These are phyloP conservation scores for Panagrolaimus sp. DNA, from an alignment of 1,140 invertebrate genomes.

Conservation along the genomic window DNA sequence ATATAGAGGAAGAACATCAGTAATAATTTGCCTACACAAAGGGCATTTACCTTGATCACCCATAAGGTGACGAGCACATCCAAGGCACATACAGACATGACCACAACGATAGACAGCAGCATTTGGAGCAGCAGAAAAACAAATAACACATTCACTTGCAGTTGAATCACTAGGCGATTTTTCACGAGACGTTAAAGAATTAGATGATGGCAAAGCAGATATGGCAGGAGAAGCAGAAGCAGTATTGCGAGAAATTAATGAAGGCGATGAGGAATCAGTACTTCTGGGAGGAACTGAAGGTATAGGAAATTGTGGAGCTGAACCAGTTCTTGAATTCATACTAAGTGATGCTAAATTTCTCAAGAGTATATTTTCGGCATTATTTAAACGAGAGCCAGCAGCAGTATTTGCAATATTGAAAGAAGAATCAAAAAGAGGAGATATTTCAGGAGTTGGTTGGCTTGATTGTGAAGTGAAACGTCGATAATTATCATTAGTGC, in stretches of 20 bases:
- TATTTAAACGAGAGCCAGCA: no score
- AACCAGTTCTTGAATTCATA: no score
- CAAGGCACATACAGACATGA: conserved; percentile 8
- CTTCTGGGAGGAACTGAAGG: no score
- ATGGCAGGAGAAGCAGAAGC: not conserved
- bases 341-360: no score
- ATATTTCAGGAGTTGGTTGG: no score
- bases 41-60: not conserved
- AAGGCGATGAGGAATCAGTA: no score
- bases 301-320: no score
- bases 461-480: no score
- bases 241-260: not conserved
- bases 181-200: not conserved
- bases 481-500: no score
- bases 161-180: not conserved
- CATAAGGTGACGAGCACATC: not conserved
- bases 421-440: no score
- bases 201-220: not conserved
- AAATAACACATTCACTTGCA: not conserved
- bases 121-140: not conserved
- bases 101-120: not conserved
- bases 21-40: not conserved
- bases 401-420: no score
- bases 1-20: not conserved
- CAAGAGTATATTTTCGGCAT: no score